A percentile compares a stretch with the other conserved stretches of the same genome.
These are phyloP conservation scores for Syrmaticus mikado DNA, from an alignment of 2,113 vertebrate species.

Conservation along the genomic window DNA sequence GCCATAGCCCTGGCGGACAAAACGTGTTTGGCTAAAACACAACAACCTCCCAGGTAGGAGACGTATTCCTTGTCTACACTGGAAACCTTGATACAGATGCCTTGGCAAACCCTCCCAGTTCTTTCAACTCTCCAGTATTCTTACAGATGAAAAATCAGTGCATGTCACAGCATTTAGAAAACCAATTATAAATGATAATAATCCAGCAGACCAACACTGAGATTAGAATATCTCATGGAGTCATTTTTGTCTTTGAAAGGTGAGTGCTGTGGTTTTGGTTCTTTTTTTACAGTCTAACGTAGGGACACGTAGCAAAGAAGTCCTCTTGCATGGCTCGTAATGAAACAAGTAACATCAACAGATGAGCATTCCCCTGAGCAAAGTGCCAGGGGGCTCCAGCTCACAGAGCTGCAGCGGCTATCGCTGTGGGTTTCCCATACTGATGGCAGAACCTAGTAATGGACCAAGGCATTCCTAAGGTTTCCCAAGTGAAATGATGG, in stretches of 20 bases:
- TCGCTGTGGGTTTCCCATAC: not conserved
- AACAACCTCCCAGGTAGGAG: not conserved
- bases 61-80: conserved; percentile 4
- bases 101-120: conserved; percentile 24
- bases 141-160: conserved; percentile 34
- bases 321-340: not conserved
- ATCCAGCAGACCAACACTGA: conserved; percentile 7
- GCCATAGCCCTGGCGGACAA: not conserved
- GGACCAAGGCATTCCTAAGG: not conserved
- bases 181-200: conserved; percentile 47
- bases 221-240: conserved; percentile 20
- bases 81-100: conserved; percentile 35
- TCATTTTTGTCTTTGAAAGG: not conserved
- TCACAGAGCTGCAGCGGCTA: not conserved
- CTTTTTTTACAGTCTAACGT: not conserved
- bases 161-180: not conserved
- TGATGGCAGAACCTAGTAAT: not conserved
- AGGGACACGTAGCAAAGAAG: not conserved
- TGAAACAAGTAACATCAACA: not conserved
- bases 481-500: not conserved
- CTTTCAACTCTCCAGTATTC: conserved; percentile 11
- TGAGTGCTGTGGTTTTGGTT: not conserved
- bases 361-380: not conserved
- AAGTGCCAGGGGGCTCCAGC: not conserved
- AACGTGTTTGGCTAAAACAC: not conserved